A percentile compares a stretch with the other conserved stretches of the same genome.
Evolutionary conservation across 2,113 vertebrate genomes (phyloP).

Genomic region (Orycteropus afer): DNA sequence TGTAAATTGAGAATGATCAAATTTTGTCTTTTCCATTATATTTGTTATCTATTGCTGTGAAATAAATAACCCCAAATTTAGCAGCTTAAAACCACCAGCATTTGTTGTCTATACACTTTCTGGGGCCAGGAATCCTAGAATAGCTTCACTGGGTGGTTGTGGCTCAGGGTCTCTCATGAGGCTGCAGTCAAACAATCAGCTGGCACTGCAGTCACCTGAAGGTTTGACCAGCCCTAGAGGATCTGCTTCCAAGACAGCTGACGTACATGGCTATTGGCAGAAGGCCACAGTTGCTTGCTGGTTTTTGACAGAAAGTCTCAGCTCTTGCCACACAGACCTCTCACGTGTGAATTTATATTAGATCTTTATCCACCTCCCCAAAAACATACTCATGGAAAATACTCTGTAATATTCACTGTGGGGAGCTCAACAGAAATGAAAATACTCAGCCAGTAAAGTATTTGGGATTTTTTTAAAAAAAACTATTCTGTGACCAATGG

Average conservation of each 20-base stretch:
- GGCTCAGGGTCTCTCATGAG: neutral
- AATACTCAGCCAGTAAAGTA: neutral
- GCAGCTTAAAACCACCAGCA: neutral
- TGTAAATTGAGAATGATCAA: slow-evolving; percentile 31
- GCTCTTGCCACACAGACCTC: neutral
- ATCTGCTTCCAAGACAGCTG: neutral
- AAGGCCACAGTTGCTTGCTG: neutral
- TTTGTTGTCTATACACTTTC: neutral
- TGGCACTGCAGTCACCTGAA: neutral
- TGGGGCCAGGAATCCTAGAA: neutral
- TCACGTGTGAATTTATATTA: neutral
- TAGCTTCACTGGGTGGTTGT: neutral
- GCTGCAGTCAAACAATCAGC: neutral
- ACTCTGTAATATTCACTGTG: neutral
- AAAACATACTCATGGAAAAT: slow-evolving; percentile 24
- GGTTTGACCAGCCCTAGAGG: neutral
- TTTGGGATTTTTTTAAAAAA: neutral
- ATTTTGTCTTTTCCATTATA: neutral
- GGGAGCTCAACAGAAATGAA: slow-evolving; percentile 27
- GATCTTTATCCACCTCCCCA: neutral
- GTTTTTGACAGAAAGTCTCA: neutral
- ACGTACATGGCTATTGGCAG: neutral
- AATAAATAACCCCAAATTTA: neutral
- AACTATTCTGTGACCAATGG: neutral
- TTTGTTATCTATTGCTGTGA: slow-evolving; percentile 1